A percentile compares a stretch with the other conserved stretches of the same genome.
phyloP scores from a whole-genome alignment of 2,888 invertebrate genomes.

The Acrobasis suavella region DNA sequence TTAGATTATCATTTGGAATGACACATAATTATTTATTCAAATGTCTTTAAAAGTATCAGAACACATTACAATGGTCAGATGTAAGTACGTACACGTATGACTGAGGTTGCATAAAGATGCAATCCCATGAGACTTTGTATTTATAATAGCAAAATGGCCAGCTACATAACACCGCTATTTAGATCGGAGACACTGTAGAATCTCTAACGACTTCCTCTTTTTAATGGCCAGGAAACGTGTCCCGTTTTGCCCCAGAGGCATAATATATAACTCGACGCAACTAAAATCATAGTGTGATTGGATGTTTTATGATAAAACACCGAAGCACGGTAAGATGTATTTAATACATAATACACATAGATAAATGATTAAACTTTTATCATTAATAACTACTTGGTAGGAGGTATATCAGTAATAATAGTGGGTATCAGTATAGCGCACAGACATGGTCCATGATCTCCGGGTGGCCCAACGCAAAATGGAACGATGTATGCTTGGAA shows the following conservation, averaged over 20 bases:
- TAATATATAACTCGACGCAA: conserved; percentile 3
- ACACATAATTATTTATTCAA: too few species aligned
- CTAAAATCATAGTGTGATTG: background rate
- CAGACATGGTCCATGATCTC: too few species aligned
- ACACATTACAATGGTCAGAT: too few species aligned
- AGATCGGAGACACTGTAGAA: conserved; percentile 62
- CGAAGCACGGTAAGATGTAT: background rate
- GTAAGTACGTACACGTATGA: background rate
- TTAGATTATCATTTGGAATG: too few species aligned
- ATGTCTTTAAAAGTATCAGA: too few species aligned
- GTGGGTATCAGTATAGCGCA: too few species aligned
- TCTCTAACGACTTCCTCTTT: conserved; percentile 69
- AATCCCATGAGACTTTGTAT: conserved; percentile 59
- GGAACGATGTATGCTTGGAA: too few species aligned
- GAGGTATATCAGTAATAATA: too few species aligned
- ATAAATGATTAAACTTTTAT: too few species aligned
- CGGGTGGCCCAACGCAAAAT: too few species aligned
- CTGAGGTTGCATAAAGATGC: conserved; percentile 58
- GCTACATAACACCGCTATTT: conserved; percentile 64
- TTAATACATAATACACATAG: background rate
- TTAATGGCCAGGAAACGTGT: conserved; percentile 64
- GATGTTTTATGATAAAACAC: background rate
- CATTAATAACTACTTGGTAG: too few species aligned
- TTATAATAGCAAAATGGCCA: conserved; percentile 58
- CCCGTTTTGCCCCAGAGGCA: conserved; percentile 47